These are phyloP conservation scores for Asarcornis scutulata DNA, from an alignment of 2,113 vertebrate species.

Conservation along the genomic window DNA sequence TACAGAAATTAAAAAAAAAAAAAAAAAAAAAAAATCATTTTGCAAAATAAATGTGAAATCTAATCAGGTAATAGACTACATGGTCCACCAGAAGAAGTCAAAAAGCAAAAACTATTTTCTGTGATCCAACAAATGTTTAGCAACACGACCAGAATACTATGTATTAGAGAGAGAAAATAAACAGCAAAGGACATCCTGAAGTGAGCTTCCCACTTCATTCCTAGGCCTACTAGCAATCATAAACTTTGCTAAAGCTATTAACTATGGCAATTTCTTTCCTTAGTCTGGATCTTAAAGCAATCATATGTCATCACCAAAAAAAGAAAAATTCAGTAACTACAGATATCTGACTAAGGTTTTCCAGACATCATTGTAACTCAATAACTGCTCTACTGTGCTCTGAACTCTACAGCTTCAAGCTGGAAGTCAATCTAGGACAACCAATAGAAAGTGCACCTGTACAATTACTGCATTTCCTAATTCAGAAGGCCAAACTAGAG, in stretches of 20 bases:
- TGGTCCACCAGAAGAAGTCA: not conserved
- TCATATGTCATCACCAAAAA: constrained; percentile 8
- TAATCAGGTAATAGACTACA: not conserved
- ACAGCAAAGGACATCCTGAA: not conserved
- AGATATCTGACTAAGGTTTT: constrained; percentile 56
- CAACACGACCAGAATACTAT: not conserved
- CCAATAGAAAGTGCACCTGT: constrained; percentile 80
- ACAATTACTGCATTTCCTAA: constrained; percentile 77
- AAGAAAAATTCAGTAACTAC: constrained; percentile 28
- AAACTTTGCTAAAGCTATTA: constrained; percentile 25
- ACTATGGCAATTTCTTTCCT: not conserved
- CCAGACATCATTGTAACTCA: constrained; percentile 70
- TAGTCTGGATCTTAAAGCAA: constrained; percentile 20
- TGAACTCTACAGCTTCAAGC: constrained; percentile 75
- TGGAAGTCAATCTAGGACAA: constrained; percentile 79
- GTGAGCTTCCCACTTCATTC: constrained; percentile 28
- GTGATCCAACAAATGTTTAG: constrained; percentile 5
- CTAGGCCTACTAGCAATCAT: constrained; percentile 21
- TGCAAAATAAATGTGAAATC: not conserved
- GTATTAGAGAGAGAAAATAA: not conserved
- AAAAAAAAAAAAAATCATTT: not conserved
- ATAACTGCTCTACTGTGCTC: constrained; percentile 71
- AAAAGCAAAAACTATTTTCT: constrained; percentile 7
- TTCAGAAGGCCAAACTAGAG: constrained; percentile 64
- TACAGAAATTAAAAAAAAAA: not conserved